phyloP scores from a whole-genome alignment of 2,797 vertebrate genomes.

The Amphiprion clarkii region DNA sequence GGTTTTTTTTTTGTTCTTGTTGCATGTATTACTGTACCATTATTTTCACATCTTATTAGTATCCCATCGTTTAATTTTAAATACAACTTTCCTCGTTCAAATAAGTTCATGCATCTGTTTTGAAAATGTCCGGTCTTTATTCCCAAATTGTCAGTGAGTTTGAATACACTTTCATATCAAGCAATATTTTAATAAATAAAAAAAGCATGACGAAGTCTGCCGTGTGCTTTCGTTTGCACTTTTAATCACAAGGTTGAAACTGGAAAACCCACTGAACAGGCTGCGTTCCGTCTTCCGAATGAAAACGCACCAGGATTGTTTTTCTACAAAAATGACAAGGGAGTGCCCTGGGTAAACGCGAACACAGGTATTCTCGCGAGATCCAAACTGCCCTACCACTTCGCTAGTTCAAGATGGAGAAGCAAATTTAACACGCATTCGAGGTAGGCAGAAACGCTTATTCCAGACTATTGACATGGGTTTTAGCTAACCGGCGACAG shows the following conservation, averaged over 20 bases:
- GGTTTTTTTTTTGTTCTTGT: conserved; percentile 52
- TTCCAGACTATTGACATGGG: conserved; percentile 28
- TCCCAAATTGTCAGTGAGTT: conserved; percentile 59
- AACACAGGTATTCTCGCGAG: conserved; percentile 82
- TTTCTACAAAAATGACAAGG: conserved; percentile 56
- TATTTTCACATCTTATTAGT: conserved; percentile 29
- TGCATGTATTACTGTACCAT: conserved; percentile 51
- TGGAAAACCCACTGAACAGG: conserved; percentile 12
- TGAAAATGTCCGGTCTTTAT: conserved; percentile 58
- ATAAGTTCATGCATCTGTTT: conserved; percentile 52
- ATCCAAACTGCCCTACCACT: conserved; percentile 73
- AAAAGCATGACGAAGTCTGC: conserved; percentile 54
- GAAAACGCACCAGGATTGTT: conserved; percentile 32
- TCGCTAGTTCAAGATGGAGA: conserved; percentile 89
- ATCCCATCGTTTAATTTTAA: conserved; percentile 36
- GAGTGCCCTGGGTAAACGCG: conserved; percentile 71
- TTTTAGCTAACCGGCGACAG: conserved; percentile 1
- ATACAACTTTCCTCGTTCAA: conserved; percentile 21
- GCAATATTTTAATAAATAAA: conserved; percentile 70
- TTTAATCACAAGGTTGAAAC: conserved; percentile 18
- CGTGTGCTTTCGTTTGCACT: conserved; percentile 58
- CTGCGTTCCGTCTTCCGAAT: neutral
- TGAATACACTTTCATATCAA: conserved; percentile 71
- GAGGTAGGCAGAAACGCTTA: conserved; percentile 82
- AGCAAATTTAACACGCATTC: conserved; percentile 85